These are phyloP conservation scores for Synergus gifuensis DNA, from an alignment of 2,888 invertebrate genomes.

Conservation along the genomic window DNA sequence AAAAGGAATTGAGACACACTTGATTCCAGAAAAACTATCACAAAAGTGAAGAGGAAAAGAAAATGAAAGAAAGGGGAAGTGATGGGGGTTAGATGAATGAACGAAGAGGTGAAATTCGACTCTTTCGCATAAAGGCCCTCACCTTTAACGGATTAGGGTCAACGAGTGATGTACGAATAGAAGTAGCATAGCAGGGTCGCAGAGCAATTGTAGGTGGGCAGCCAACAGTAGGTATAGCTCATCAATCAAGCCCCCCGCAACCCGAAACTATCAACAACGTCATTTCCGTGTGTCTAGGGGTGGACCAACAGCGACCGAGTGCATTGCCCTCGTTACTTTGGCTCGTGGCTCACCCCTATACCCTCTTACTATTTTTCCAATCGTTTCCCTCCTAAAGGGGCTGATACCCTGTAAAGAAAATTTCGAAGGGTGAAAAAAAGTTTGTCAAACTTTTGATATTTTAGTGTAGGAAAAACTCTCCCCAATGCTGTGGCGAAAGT, in stretches of 20 bases:
- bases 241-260: conserved; percentile 66
- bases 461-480: background rate
- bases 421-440: background rate
- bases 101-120: conserved; percentile 41
- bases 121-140: conserved; percentile 44
- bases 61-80: conserved; percentile 43
- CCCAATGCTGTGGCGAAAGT: background rate
- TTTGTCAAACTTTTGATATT: conserved; percentile 3
- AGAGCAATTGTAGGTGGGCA: conserved; percentile 46
- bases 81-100: conserved; percentile 32
- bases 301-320: conserved; percentile 58
- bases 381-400: background rate
- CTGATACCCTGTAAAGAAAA: background rate
- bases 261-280: conserved; percentile 72
- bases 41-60: conserved; percentile 44
- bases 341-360: conserved; percentile 46
- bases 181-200: conserved; percentile 49
- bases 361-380: conserved; percentile 18
- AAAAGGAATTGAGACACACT: conserved; percentile 7
- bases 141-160: conserved; percentile 60
- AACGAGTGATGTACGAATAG: conserved; percentile 55
- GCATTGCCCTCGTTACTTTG: conserved; percentile 57
- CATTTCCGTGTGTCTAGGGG: conserved; percentile 72
- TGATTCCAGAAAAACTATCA: background rate
- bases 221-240: conserved; percentile 53